Evolutionary conservation across 2,113 vertebrate genomes (phyloP), one percentile per base, ranked within the genome.

Genomic region (Vidua macroura): DNA sequence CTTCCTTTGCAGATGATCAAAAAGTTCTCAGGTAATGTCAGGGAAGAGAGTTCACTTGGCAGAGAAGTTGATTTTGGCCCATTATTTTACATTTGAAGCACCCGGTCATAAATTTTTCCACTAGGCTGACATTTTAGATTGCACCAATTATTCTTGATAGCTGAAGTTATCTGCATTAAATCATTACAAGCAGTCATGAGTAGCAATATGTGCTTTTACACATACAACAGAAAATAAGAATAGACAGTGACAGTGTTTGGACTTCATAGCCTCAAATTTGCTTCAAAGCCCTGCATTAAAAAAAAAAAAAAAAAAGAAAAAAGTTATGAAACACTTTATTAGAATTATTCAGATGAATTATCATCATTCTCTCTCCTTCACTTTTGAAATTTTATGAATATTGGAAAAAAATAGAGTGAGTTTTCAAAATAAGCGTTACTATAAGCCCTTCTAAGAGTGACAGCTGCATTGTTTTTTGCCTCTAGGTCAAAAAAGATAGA

Each of bases 391-490:
- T 33, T 59, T 74, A 69, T 58, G 17, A 80, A 76, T 62, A 95
- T 39, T 96, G 73, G 79, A 91, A 87, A 96, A 96, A 91, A 31
- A 1, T 30, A 80, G 96, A 96, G 52, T 72, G 74, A 78, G 52
- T 96, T 96, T 96, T 96, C 69, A 96, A 95, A 97, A 86, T 44
- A 43, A 93, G 18, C 92, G 85, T 92, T 89, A 87, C 73, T 93
- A 53, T 82, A 94, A 96, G 52, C 22, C 51, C 79, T 93, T 96
- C 59, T 86, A 96, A 94, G 68, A 92, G n/a, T 88, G 75, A 92
- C 74, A 92, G 68, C 37, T 95, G 74, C 88, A 93, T 94, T 97
- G 95, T 92, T 98, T 95, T 93, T 95, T 69, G 85, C 78, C 69
- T 88, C 51, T 83, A 93, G 74, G 79, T 97, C 78, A 96, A 63